These are phyloP conservation scores for Alcis repandata DNA, from an alignment of 2,888 invertebrate genomes.

Conservation along the genomic window DNA sequence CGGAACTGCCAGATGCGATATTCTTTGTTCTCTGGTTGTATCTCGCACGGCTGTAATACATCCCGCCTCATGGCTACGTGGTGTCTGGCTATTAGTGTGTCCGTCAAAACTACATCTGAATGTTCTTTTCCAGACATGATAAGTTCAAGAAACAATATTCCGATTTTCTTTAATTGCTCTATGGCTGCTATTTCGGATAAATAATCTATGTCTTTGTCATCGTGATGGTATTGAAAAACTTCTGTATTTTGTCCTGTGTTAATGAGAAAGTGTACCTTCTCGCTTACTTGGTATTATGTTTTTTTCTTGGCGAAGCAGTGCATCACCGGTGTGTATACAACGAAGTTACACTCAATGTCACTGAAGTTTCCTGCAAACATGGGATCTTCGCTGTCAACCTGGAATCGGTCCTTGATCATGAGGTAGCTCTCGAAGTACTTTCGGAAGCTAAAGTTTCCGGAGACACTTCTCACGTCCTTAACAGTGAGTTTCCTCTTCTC, in stretches of 20 bases:
- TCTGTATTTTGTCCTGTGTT: constrained; percentile 43
- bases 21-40: constrained; percentile 1
- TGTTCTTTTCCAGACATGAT: constrained; percentile 48
- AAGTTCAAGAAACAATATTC: constrained; percentile 49
- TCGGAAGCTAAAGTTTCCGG: constrained; percentile 50
- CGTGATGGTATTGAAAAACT: constrained; percentile 53
- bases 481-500: constrained; percentile 53
- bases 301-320: constrained; percentile 49
- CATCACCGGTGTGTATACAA: constrained; percentile 57
- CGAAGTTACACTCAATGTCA: constrained; percentile 52
- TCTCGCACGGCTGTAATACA: constrained; percentile 47
- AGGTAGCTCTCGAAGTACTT: constrained; percentile 59
- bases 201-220: constrained; percentile 45
- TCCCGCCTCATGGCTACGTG: constrained; percentile 55
- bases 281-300: constrained; percentile 32
- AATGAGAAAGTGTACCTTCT: constrained; percentile 50
- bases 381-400: constrained; percentile 43
- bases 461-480: constrained; percentile 47
- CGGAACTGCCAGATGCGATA: constrained; percentile 49
- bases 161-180: constrained; percentile 52
- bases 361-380: constrained; percentile 54
- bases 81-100: constrained; percentile 54
- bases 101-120: constrained; percentile 52
- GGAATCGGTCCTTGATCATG: constrained; percentile 53
- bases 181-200: constrained; percentile 49